Evolutionary conservation across 2,797 vertebrate species (phyloP), one percentile per base, ranked within the genome.

Genomic region (Alcedo quadribrachys): DNA sequence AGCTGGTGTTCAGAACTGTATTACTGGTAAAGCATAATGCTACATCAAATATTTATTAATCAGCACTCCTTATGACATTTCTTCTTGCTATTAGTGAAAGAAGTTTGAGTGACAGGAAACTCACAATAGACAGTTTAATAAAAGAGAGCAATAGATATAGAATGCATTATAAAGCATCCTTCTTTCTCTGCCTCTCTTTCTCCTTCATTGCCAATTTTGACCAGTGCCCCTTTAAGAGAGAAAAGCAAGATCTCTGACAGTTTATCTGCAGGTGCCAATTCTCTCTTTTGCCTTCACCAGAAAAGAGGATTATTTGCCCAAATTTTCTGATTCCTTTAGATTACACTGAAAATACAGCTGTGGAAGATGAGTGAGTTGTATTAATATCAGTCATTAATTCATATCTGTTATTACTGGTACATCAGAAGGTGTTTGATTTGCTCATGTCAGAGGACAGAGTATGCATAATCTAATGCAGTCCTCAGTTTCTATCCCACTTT

Each of bases 1-100:
- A 95, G 83, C 82, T 91, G 87, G 90, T 48, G 33, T 8, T 86
- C 54, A 27, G 77, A 53, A 78, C 27, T 77, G 14, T 74, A 15
- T 9, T 79, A 86, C 32, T 66, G 55, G 45, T 87, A 79, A 92
- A 85, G 30, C 1, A 21, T 57, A 86, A 73, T 20, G 43, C 43
- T 93, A 27, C 78, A 81, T 90, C 81, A 95, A 93, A 81, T 96
- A 84, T 85, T 89, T 91, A 89, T 95, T 95, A 75, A 93, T 79
- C 73, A 83, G 32, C 22, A 57, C 51, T 87, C 16, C 5, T 69
- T 68, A 51, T 55, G 74, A 67, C 78, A 61, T 33, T 89, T 76
- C 20, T 57, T 84, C 69, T 90, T 50, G 7, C 54, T 57, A 43
- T 60, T 73, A 73, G n/a, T 37, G 11, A 40, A 89, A 48, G 27